Percentiles rank a stretch among this genome's conserved stretches.
Evolutionary conservation across 2,888 invertebrate genomes (phyloP).

Genomic region (Antitype chi): DNA sequence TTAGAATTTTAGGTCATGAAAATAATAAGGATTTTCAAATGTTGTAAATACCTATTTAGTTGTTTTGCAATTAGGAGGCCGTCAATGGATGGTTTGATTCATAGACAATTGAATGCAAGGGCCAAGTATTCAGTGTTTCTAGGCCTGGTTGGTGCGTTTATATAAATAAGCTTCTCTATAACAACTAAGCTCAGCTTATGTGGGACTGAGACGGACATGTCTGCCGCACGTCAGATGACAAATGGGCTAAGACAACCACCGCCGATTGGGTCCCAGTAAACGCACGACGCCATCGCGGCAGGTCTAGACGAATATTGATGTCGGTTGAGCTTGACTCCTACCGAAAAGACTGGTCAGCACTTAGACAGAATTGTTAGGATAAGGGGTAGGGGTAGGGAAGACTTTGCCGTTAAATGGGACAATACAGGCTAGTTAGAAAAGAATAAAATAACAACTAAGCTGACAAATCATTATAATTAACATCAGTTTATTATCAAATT

Average conservation of each 20-base stretch:
- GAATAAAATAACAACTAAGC: neutral
- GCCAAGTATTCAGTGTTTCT: neutral
- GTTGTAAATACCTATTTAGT: neutral
- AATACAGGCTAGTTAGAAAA: no score
- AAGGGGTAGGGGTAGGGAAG: no score
- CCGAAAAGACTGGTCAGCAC: no score
- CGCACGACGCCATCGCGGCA: no score
- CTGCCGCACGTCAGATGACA: no score
- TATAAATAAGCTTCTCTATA: neutral
- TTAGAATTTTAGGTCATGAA: neutral
- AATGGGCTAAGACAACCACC: no score
- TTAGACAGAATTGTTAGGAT: no score
- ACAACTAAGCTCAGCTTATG: neutral
- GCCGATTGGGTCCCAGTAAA: no score
- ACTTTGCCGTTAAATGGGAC: no score
- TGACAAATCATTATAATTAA: neutral
- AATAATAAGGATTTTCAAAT: neutral
- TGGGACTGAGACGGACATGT: no score
- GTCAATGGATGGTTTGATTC: neutral
- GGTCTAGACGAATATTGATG: no score
- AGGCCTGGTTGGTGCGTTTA: neutral
- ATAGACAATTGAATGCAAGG: neutral
- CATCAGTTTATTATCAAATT: neutral
- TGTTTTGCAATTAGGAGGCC: neutral
- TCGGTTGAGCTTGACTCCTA: no score